Base-by-base conservation (phyloP, 1,140 invertebrate genomes). In the Aplysia californica region DNA sequence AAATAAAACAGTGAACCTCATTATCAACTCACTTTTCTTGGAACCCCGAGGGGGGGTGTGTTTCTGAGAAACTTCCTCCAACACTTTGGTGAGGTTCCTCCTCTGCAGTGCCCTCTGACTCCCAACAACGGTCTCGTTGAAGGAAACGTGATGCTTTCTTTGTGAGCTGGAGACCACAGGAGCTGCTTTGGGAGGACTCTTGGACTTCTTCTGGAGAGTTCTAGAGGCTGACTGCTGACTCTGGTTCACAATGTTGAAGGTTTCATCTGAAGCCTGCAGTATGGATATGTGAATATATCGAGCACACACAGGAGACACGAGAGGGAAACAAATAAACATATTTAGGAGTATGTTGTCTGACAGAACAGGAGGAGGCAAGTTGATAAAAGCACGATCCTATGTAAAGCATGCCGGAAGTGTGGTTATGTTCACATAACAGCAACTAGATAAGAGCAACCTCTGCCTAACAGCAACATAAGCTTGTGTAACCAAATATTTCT, bases 71-170 rank as follows among this genome's bases (percentile, higher is more conserved):
- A n/a, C 33, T 10, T n/a, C 31, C 3, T 44, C 67, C 21, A 69
- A 15, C n/a, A 50, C 67, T 10, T 55, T 55, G 2, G 20, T 10
- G 3, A 69, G 26, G 10, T 69, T 69, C 35, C 67, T 69, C 35
- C 35, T 69, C 41, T 44, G 44, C 31, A 23, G 38, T 4, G 2
- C 4, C 55, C 55, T 69, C 29, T 50, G 10, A 69, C n/a, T 4
- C 23, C 6, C 65, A 6, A 67, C 65, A 15, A 36, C 41, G 36
- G 65, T 67, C 15, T 67, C 65, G 41, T 67, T 39, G 65, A 38
- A 3, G 23, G 33, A 67, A 5, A 18, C 20, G 23, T 36, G 20
- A 15, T n/a, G 10, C 35, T 38, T 67, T 23, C 15, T 1, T 23
- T 26, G 38, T 21, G 38, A 3, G 10, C 10, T 10, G n/a, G 44